Conservation (phyloP, 2,113 vertebrate genomes). For the Emydocephalus ijimae region DNA sequence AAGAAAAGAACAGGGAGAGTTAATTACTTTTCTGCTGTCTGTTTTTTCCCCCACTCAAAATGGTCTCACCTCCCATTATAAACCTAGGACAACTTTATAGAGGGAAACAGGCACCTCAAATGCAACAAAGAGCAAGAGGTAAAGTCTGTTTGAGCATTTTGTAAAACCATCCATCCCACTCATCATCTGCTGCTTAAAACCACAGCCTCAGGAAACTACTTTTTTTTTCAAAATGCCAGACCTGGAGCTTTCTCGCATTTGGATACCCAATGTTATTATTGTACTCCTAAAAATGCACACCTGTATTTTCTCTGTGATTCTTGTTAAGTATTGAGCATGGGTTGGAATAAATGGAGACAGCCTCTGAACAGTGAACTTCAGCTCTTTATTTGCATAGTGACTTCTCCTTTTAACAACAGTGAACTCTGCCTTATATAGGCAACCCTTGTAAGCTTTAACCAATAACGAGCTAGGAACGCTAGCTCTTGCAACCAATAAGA, state of each 20-base stretch:
- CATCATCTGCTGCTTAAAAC: not conserved
- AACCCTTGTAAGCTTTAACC: too few species aligned
- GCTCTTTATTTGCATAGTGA: too few species aligned
- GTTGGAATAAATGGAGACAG: too few species aligned
- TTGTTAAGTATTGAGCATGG: too few species aligned
- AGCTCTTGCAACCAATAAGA: too few species aligned
- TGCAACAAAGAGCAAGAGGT: too few species aligned
- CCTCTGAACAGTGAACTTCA: too few species aligned
- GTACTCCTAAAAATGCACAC: not conserved
- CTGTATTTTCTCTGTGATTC: not conserved
- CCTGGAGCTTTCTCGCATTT: not conserved
- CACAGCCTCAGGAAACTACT: not conserved
- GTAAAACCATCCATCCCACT: not conserved
- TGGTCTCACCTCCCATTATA: not conserved
- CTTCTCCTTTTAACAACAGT: too few species aligned
- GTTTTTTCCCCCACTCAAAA: not conserved
- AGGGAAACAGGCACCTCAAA: not conserved
- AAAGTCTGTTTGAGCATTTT: not conserved
- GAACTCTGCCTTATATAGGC: too few species aligned
- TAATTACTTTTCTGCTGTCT: not conserved
- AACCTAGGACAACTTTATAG: not conserved
- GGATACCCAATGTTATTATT: not conserved
- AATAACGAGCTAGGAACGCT: too few species aligned
- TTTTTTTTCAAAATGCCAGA: not conserved
- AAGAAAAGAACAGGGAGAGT: not conserved